Conservation (phyloP, 1,140 invertebrate species). For the Cherax quadricarinatus region DNA sequence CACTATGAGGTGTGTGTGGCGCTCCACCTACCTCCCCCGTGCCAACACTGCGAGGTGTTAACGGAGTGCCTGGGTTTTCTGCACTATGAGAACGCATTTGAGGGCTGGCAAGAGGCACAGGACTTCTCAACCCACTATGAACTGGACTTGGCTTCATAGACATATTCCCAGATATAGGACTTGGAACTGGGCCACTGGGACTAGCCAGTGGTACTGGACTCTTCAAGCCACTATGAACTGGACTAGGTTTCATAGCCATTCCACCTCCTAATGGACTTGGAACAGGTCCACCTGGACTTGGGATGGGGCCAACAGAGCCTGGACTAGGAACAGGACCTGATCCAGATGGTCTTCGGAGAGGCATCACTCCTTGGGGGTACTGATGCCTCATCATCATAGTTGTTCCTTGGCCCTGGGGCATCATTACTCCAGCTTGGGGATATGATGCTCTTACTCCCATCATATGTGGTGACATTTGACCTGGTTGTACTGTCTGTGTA, state of each 20-base stretch:
- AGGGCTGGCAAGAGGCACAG: slow-evolving; percentile 64
- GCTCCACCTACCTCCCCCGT: slow-evolving; percentile 42
- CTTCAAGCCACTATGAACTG: slow-evolving; percentile 67
- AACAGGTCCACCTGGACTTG: slow-evolving; percentile 66
- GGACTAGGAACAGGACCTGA: slow-evolving; percentile 69
- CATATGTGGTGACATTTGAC: slow-evolving; percentile 68
- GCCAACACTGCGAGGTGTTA: slow-evolving; percentile 65
- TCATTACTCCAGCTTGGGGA: slow-evolving; percentile 59
- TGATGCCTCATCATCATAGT: slow-evolving; percentile 69
- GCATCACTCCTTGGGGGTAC: slow-evolving; percentile 69
- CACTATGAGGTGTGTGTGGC: slow-evolving; percentile 68
- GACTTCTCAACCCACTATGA: slow-evolving; percentile 67
- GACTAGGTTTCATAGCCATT: slow-evolving; percentile 69
- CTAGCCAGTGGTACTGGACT: slow-evolving; percentile 59
- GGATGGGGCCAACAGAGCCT: slow-evolving; percentile 53
- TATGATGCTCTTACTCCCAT: slow-evolving; percentile 63
- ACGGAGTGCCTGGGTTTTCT: slow-evolving; percentile 67
- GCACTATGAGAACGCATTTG: slow-evolving; percentile 65
- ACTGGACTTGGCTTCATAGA: slow-evolving; percentile 69
- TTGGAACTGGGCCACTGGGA: slow-evolving; percentile 63
- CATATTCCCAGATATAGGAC: slow-evolving; percentile 58
- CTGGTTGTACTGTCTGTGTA: slow-evolving; percentile 46
- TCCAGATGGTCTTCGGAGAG: slow-evolving; percentile 65
- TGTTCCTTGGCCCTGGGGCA: slow-evolving; percentile 61
- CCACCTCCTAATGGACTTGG: slow-evolving; percentile 59